Conservation (phyloP, 2,113 vertebrate genomes). For the Panthera tigris region DNA sequence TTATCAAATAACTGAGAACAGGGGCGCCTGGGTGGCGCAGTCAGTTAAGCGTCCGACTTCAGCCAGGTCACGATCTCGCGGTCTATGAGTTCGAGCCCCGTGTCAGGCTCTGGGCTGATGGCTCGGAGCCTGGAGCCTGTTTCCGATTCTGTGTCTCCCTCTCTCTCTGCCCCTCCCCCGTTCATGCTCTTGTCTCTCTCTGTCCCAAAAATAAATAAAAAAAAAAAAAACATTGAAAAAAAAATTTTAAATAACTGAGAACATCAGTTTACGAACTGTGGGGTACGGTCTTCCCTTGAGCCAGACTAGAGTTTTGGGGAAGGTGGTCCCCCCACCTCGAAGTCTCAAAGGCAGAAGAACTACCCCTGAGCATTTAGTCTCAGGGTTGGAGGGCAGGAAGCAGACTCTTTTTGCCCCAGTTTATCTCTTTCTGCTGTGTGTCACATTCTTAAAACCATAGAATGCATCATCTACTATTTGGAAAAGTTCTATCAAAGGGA, state of each 20-base stretch:
- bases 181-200: too few species aligned
- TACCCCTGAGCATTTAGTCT: background rate
- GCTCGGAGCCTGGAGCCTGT: too few species aligned
- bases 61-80: too few species aligned
- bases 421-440: background rate
- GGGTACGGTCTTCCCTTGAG: background rate
- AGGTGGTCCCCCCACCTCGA: background rate
- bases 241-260: background rate
- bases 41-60: too few species aligned
- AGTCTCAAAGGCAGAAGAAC: background rate
- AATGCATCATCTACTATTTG: background rate
- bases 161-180: too few species aligned
- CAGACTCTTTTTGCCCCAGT: background rate
- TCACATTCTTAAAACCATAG: background rate
- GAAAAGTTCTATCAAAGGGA: constrained; percentile 48
- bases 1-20: background rate
- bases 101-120: too few species aligned
- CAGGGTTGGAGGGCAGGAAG: background rate
- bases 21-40: too few species aligned
- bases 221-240: too few species aligned
- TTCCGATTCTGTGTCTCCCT: too few species aligned
- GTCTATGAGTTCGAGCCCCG: too few species aligned
- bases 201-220: too few species aligned
- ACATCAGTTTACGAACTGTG: background rate
- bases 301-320: background rate